Percentiles rank a stretch among this genome's conserved stretches.
Conservation (phyloP, 2,888 invertebrate species). For the Acleris laterana region DNA sequence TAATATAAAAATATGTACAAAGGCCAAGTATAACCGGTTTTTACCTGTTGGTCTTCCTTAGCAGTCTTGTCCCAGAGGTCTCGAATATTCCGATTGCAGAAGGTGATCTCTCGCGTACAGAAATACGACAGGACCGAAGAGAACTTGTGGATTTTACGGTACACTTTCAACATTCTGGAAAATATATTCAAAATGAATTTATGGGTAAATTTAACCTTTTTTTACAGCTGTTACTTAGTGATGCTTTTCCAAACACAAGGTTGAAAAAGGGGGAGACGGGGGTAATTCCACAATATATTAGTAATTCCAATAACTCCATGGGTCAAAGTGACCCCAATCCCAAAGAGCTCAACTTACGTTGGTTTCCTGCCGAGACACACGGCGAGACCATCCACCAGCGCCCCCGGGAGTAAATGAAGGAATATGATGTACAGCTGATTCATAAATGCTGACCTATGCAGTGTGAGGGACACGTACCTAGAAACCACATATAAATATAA, state of each 20-base stretch:
- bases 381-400: conserved; percentile 86
- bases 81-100: conserved; percentile 86
- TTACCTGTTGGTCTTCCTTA: conserved; percentile 64
- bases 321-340: not conserved
- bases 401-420: conserved; percentile 89
- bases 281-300: not conserved
- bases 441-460: conserved; percentile 81
- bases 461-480: conserved; percentile 84
- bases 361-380: conserved; percentile 87
- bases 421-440: conserved; percentile 84
- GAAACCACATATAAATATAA: conserved; percentile 26
- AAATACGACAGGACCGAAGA: conserved; percentile 90
- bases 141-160: conserved; percentile 92
- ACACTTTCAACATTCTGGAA: conserved; percentile 90
- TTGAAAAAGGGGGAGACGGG: no score
- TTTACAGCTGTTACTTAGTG: no score
- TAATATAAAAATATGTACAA: no score
- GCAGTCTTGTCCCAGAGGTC: conserved; percentile 80
- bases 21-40: not conserved
- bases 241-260: no score
- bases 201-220: no score
- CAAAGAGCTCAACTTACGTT: conserved; percentile 73
- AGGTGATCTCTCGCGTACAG: conserved; percentile 88
- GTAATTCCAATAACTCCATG: not conserved
- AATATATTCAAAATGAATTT: not conserved